These are phyloP conservation scores for Homarus americanus DNA, from an alignment of 1,140 invertebrate species.

Conservation along the genomic window DNA sequence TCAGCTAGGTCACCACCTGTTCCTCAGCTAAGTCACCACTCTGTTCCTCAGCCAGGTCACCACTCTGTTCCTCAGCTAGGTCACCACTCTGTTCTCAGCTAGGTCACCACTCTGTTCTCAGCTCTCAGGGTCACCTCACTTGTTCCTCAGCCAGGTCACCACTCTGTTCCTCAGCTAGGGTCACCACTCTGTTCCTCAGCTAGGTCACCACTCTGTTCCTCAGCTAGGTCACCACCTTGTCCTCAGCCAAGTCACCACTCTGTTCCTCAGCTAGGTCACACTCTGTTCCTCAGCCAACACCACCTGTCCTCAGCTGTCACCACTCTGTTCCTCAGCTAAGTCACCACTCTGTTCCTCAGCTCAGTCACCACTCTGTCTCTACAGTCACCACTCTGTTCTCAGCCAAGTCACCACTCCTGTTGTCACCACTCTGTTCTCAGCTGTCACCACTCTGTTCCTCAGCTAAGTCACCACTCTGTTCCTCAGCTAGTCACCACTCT, in stretches of 20 bases:
- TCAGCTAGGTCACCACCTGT: no score
- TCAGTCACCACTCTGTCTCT: neutral
- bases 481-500: neutral
- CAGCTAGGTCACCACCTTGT: neutral
- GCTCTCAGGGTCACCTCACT: neutral
- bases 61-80: no score
- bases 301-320: neutral
- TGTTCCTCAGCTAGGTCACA: constrained; percentile 7
- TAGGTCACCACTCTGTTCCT: neutral
- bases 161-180: neutral
- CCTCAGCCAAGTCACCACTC: neutral
- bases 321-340: neutral
- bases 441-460: neutral
- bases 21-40: neutral
- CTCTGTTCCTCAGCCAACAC: neutral
- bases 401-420: neutral
- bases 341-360: neutral
- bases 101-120: neutral
- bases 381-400: neutral
- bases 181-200: neutral
- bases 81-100: no score
- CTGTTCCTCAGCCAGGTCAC: no score
- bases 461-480: neutral
- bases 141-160: neutral
- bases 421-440: neutral